These are phyloP conservation scores for Acleris emargana DNA, from an alignment of 2,888 invertebrate genomes.

Conservation along the genomic window DNA sequence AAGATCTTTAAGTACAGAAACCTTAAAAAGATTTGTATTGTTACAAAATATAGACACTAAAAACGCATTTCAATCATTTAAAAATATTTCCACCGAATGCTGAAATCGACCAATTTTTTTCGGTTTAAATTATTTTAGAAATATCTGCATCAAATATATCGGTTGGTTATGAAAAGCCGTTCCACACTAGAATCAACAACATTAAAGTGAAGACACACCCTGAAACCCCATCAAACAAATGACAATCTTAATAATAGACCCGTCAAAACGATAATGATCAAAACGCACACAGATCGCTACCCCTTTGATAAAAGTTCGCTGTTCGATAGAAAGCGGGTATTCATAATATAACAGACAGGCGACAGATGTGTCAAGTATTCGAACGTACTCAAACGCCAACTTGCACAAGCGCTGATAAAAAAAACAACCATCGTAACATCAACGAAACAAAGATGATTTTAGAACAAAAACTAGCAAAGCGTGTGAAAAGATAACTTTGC, in stretches of 20 bases:
- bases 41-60: too few species aligned
- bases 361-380: constrained; percentile 39
- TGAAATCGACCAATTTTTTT: too few species aligned
- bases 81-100: too few species aligned
- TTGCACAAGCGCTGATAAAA: background rate
- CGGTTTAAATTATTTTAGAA: too few species aligned
- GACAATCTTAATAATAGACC: constrained; percentile 24
- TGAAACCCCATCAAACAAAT: constrained; percentile 21
- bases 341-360: constrained; percentile 41
- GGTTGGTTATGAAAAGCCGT: too few species aligned
- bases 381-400: constrained; percentile 28
- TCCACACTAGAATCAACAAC: background rate
- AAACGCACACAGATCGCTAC: constrained; percentile 16
- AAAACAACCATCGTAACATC: background rate
- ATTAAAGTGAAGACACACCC: constrained; percentile 7
- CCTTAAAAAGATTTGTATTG: too few species aligned
- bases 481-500: constrained; percentile 38
- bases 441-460: constrained; percentile 16
- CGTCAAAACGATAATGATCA: constrained; percentile 19
- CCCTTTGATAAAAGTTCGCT: constrained; percentile 34
- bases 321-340: constrained; percentile 11
- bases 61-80: too few species aligned
- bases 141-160: too few species aligned
- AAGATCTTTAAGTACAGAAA: too few species aligned
- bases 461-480: constrained; percentile 10